Evolutionary conservation across 2,113 vertebrate species (phyloP), one percentile per base, ranked within the genome.

Genomic region (Pseudonaja textilis): DNA sequence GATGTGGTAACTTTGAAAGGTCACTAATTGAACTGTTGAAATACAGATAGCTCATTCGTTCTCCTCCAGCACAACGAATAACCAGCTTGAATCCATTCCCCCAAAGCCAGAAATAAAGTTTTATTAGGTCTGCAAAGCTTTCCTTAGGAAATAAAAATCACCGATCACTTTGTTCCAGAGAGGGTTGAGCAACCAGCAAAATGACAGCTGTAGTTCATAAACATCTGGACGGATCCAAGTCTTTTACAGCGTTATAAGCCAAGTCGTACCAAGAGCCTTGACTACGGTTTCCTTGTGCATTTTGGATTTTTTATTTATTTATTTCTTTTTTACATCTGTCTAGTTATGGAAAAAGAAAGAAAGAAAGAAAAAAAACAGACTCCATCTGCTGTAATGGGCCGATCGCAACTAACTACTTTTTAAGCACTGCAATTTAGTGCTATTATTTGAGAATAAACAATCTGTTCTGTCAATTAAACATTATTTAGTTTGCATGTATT

Each of bases 361-460:
- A 87, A 91, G 10, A 25, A 16, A 16, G 91, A 55, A 93, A 64
- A 87, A 34, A 56, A 45, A 9, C 0, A 92, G 92, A 90, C 59
- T 92, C n/a, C 25, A 93, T 91, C 91, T 96, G n/a, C 91, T 87
- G 50, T 89, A 95, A 93, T 92, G 91, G 92, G 94, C 93, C 87
- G 4, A 74, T 85, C 94, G 91, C 92, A 91, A 94, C 94, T 95
- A 59, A 95, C 96, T 95, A 93, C 85, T 20, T 94, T 96, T 96
- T 96, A 96, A 96, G 93, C 95, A 96, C 90, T 93, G 92, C 92
- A 96, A 95, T 94, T 97, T 93, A 95, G 91, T 89, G 90, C 93
- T 96, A 96, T 96, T 96, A 96, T 96, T 96, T 86, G 74, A 95
- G 97, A 97, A 96, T 93, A 97, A 97, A 96, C 95, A 96, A 96